These are phyloP conservation scores for Latrodectus geometricus DNA, from an alignment of 1,140 invertebrate species.

Conservation along the genomic window DNA sequence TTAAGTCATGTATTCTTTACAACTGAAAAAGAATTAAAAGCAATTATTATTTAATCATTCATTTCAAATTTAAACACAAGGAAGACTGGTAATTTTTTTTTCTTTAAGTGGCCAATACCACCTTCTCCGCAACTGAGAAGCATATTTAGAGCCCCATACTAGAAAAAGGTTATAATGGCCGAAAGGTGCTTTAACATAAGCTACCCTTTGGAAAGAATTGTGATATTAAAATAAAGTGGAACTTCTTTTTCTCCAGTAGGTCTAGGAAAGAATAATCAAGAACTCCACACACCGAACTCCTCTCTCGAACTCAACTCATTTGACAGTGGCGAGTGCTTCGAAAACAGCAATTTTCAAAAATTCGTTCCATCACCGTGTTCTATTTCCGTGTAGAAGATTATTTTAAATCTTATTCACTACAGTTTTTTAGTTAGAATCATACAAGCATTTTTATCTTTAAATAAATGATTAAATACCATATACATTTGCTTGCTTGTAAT, in stretches of 20 bases:
- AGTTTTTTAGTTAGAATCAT: no score
- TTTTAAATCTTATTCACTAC: no score
- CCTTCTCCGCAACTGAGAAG: neutral
- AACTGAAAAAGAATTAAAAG: no score
- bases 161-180: neutral
- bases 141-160: no score
- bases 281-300: neutral
- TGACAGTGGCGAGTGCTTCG: neutral
- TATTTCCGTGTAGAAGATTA: no score
- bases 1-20: no score
- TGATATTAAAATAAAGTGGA: slow-evolving; percentile 3
- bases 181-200: neutral
- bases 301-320: slow-evolving; percentile 8
- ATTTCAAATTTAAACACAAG: no score
- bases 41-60: no score
- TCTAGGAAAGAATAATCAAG: neutral
- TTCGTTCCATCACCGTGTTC: no score
- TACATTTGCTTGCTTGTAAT: no score
- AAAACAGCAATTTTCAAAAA: neutral
- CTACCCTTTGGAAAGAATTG: slow-evolving; percentile 6
- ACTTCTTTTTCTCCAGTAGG: slow-evolving; percentile 10
- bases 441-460: no score
- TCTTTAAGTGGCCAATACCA: neutral
- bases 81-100: neutral
- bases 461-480: no score